phyloP scores from a whole-genome alignment of 2,797 vertebrate genomes.

The Galaxias olidus region DNA sequence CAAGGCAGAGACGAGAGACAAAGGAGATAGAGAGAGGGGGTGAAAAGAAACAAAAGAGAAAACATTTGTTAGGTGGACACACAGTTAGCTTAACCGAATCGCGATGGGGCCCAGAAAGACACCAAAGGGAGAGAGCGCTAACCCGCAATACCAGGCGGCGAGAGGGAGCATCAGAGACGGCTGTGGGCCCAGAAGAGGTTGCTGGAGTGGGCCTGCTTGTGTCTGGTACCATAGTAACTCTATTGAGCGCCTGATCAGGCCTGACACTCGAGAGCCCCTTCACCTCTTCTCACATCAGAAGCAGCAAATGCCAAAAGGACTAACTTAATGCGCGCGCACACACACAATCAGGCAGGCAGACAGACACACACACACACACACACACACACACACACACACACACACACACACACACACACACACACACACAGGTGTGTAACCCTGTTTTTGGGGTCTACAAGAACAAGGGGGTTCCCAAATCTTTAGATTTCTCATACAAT shows the following conservation, averaged over 20 bases:
- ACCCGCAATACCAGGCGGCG: conserved; percentile 36
- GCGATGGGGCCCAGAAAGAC: conserved; percentile 53
- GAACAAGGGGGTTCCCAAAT: conserved; percentile 50
- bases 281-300: conserved; percentile 77
- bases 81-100: conserved; percentile 16
- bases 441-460: too few species aligned
- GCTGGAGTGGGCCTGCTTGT: conserved; percentile 66
- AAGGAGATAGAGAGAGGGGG: background rate
- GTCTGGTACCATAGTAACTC: conserved; percentile 80
- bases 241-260: conserved; percentile 66
- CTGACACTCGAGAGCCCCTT: conserved; percentile 77
- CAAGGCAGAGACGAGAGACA: background rate
- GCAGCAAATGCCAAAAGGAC: conserved; percentile 68
- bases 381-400: conserved; percentile 7
- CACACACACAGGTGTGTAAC: too few species aligned
- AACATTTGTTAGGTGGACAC: conserved; percentile 51
- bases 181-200: conserved; percentile 77
- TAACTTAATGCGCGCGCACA: conserved; percentile 63
- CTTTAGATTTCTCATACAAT: too few species aligned
- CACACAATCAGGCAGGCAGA: conserved; percentile 18
- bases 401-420: conserved; percentile 17
- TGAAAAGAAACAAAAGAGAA: conserved; percentile 56
- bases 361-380: conserved; percentile 7
- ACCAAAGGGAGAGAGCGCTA: conserved; percentile 6
- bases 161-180: conserved; percentile 48